phyloP scores from a whole-genome alignment of 2,113 vertebrate species.

The Argyrosomus japonicus region DNA sequence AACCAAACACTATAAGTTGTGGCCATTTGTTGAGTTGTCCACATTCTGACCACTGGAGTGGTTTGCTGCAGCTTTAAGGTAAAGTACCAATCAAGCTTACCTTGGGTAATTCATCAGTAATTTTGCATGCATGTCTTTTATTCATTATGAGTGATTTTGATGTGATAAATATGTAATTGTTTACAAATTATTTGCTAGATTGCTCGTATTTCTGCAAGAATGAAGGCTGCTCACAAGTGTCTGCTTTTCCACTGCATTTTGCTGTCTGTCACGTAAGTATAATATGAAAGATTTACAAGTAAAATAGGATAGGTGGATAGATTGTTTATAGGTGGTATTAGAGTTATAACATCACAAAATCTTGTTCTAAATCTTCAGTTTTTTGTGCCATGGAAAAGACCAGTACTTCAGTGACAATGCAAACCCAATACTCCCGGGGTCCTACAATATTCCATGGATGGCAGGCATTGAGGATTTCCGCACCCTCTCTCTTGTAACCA shows the following conservation, averaged over 20 bases:
- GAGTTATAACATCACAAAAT: not conserved
- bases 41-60: not conserved
- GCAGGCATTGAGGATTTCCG: conserved; percentile 64
- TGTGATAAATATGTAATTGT: conserved; percentile 6
- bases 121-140: not conserved
- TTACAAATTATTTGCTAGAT: conserved; percentile 7
- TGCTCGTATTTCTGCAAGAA: conserved; percentile 19
- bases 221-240: conserved; percentile 14
- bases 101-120: not conserved
- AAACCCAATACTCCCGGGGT: conserved; percentile 49
- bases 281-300: not conserved
- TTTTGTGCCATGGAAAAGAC: conserved; percentile 30
- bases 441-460: conserved; percentile 83
- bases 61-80: conserved; percentile 27
- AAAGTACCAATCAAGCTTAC: not conserved
- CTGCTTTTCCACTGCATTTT: conserved; percentile 19
- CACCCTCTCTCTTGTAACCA: conserved; percentile 78
- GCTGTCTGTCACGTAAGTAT: conserved; percentile 54
- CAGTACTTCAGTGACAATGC: conserved; percentile 56
- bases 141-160: not conserved
- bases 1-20: conserved; percentile 30
- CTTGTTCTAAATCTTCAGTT: conserved; percentile 24
- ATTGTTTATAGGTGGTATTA: fast-evolving
- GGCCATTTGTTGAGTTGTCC: not conserved
- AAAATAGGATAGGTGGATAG: not conserved